A percentile compares a stretch with the other conserved stretches of the same genome.
These are phyloP conservation scores for Hepsetus odoe DNA, from an alignment of 2,113 vertebrate species.

Conservation along the genomic window DNA sequence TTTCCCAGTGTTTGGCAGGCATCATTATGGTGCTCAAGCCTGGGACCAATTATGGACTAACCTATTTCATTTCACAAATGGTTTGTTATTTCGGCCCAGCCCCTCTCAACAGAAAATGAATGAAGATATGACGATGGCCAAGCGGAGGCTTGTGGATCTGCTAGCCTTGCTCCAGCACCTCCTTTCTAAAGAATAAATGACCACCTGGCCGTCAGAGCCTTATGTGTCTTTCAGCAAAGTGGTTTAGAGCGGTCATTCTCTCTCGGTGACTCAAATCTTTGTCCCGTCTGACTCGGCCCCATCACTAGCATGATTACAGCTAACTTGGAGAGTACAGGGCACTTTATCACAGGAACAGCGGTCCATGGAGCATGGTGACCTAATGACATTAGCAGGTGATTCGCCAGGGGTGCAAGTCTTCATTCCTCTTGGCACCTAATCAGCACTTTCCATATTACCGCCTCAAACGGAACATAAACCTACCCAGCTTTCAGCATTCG, in stretches of 20 bases:
- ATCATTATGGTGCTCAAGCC: slow-evolving; percentile 35
- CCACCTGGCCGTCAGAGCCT: not conserved
- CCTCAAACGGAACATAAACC: not conserved
- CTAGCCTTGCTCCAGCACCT: not conserved
- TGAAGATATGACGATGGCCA: slow-evolving; percentile 23
- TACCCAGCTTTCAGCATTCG: not conserved
- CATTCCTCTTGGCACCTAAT: not conserved
- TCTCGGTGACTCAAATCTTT: not conserved
- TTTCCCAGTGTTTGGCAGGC: slow-evolving; percentile 25
- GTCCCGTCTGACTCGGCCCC: not conserved
- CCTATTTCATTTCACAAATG: slow-evolving; percentile 44
- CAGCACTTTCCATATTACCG: not conserved
- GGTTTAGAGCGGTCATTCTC: not conserved
- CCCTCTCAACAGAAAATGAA: slow-evolving; percentile 42
- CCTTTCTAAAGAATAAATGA: slow-evolving; percentile 14
- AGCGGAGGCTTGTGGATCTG: slow-evolving; percentile 20
- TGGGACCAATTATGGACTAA: slow-evolving; percentile 56
- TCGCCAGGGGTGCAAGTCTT: not conserved
- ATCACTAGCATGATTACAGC: not conserved
- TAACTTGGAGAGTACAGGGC: not conserved
- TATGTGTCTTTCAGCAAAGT: not conserved
- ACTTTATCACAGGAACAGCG: not conserved
- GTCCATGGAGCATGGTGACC: slow-evolving; percentile 8
- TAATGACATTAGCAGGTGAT: not conserved
- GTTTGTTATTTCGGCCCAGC: slow-evolving; percentile 55